Evolutionary conservation across 2,888 invertebrate genomes (phyloP), one percentile per base, ranked within the genome.

Genomic region (Drosophila setosimentum): DNA sequence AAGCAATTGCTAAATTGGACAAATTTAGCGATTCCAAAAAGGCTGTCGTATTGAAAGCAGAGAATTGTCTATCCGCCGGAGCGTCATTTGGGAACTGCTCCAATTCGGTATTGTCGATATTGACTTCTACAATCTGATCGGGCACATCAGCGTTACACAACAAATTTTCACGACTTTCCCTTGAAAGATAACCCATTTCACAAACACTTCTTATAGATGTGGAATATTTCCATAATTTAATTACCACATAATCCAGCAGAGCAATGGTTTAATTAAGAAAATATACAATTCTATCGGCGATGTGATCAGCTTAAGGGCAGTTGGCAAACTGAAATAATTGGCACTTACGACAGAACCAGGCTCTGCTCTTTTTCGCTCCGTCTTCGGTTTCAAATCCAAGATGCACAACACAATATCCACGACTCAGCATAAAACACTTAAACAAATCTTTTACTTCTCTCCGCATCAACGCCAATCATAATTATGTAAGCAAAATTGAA

Each of bases 241-340:
- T 67, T 80, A 78, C 78, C 78, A 40, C 68, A 68, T 68, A 33
- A 21, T 62, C 64, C 16, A 50, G 6, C 66, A 63, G 48, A 33
- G 24, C n/a, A 37, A 27, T 50, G 11, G 7, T 16, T 24, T 3
- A 30, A 37, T n/a, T 7, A 3, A 7, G 45, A 45, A 18, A 11
- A n/a, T n/a, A n/a, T 13, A 7, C 13, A 67, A 45, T 40, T 30
- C 21, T 18, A 27, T 1, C 21, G 16, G 13, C 51, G 74, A 70
- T 76, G 51, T 73, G 63, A 7, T 66, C 54, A 33, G 51, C 57
- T 58, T 24, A 5, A 80, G 49, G 49, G 60, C 68, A 42, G 30
- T 64, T 53, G n/a, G 24, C 58, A 60, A 69, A 83, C 88, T 83
- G 73, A 68, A 60, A 42, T 50, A 48, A 29, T 42, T 40, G 42